A percentile compares a stretch with the other conserved stretches of the same genome.
These are phyloP conservation scores for Ditylenchus weischeri DNA, from an alignment of 2,888 invertebrate genomes.

Conservation along the genomic window DNA sequence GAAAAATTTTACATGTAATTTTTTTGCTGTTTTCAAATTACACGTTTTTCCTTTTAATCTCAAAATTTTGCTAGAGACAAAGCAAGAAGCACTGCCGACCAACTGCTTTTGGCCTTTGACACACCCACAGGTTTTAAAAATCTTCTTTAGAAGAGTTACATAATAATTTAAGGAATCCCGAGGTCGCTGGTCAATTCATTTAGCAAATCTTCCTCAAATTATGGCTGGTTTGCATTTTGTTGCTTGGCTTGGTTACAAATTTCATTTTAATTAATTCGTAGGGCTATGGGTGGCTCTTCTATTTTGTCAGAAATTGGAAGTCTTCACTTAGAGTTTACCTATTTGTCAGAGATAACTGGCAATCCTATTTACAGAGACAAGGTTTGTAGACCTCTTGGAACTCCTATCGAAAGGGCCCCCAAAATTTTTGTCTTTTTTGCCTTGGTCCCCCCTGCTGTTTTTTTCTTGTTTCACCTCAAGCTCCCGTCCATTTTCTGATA, in stretches of 20 bases:
- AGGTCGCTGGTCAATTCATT: constrained; percentile 86
- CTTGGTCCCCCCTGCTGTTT: too few species aligned
- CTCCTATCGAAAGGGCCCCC: too few species aligned
- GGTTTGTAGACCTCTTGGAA: too few species aligned
- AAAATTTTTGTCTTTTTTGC: too few species aligned
- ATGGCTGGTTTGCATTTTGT: constrained; percentile 73
- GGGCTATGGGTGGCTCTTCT: constrained; percentile 78
- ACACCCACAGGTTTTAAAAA: constrained; percentile 74
- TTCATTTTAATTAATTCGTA: too few species aligned
- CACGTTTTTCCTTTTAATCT: neutral
- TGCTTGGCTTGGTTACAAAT: too few species aligned
- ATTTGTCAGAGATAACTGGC: constrained; percentile 91
- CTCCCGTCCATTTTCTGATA: too few species aligned
- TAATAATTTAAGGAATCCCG: constrained; percentile 67
- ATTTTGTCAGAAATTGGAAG: constrained; percentile 96
- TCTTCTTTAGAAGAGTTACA: too few species aligned
- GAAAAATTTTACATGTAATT: constrained; percentile 68
- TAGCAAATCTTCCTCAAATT: constrained; percentile 77
- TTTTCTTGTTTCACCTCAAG: too few species aligned
- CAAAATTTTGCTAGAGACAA: constrained; percentile 78
- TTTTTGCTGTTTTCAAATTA: constrained; percentile 31
- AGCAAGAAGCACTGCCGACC: constrained; percentile 85
- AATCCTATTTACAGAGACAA: constrained; percentile 82
- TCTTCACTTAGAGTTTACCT: constrained; percentile 89
- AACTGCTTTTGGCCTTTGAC: constrained; percentile 90